Percentiles rank a stretch among this genome's conserved stretches.
Evolutionary conservation across 1,140 invertebrate species (phyloP).

Genomic region (Drosophila pseudoananassae): DNA sequence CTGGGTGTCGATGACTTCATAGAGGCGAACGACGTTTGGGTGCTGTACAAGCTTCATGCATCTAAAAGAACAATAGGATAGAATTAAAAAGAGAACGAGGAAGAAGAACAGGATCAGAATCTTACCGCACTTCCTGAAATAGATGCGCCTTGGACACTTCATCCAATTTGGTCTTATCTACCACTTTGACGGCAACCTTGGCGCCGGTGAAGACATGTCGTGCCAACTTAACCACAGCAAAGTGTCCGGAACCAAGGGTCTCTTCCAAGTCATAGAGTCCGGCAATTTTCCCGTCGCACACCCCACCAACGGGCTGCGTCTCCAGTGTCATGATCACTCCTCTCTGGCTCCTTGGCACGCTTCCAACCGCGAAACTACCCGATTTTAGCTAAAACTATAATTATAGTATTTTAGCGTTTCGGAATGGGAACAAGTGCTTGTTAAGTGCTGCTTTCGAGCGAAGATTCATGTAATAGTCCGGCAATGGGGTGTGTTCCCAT

Average conservation of each 20-base stretch:
- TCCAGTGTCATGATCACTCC: slow-evolving; percentile 63
- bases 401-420: slow-evolving; percentile 30
- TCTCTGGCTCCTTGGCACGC: slow-evolving; percentile 34
- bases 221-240: slow-evolving; percentile 99
- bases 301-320: slow-evolving; percentile 69
- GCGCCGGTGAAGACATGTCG: slow-evolving; percentile 99
- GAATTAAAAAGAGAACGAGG: background rate
- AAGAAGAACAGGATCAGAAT: background rate
- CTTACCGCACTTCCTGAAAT: slow-evolving; percentile 93
- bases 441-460: slow-evolving; percentile 14
- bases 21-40: slow-evolving; percentile 98
- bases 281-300: slow-evolving; percentile 96
- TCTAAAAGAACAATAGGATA: slow-evolving; percentile 75
- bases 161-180: slow-evolving; percentile 99
- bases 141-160: slow-evolving; percentile 98
- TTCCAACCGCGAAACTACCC: slow-evolving; percentile 51
- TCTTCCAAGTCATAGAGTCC: slow-evolving; percentile 98
- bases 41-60: slow-evolving; percentile 99
- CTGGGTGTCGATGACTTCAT: slow-evolving; percentile 99
- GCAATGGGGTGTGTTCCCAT: background rate
- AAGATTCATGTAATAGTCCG: slow-evolving; percentile 29
- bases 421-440: slow-evolving; percentile 1
- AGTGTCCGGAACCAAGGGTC: slow-evolving; percentile 97
- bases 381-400: slow-evolving; percentile 58
- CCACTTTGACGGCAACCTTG: slow-evolving; percentile 97